phyloP scores from a whole-genome alignment of 2,113 vertebrate species.

The Carlito syrichta region DNA sequence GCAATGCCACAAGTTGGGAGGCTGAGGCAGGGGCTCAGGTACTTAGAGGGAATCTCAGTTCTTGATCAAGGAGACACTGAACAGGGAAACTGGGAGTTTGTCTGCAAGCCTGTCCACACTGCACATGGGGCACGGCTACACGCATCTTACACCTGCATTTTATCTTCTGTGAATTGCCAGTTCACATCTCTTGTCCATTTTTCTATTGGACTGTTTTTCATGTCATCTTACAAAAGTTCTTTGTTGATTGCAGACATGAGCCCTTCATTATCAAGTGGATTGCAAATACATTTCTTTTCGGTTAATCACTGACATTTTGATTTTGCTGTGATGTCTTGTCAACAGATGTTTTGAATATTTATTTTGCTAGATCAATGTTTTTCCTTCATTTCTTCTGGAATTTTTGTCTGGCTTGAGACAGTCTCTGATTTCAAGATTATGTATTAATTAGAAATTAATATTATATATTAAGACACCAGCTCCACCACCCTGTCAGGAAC shows the following conservation, averaged over 20 bases:
- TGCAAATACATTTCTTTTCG: not conserved
- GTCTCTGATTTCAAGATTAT: not conserved
- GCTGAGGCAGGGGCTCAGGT: no score
- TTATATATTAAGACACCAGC: no score
- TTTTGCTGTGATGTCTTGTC: not conserved
- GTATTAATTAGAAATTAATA: no score
- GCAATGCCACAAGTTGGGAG: no score
- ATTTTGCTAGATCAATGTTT: not conserved
- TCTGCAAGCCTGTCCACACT: not conserved
- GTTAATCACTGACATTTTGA: not conserved
- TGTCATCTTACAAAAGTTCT: not conserved
- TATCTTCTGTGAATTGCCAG: not conserved
- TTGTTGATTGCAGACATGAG: not conserved
- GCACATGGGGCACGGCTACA: accelerated
- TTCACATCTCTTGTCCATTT: not conserved
- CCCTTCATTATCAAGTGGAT: not conserved
- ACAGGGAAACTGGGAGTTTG: not conserved
- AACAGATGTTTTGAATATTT: not conserved
- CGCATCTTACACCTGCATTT: not conserved
- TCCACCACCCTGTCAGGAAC: no score
- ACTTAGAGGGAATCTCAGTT: no score
- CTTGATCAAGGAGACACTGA: no score
- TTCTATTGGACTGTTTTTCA: not conserved
- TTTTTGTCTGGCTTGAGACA: constrained; percentile 9
- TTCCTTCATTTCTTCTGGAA: not conserved